Percentiles rank a stretch among this genome's conserved stretches.
phyloP scores from a whole-genome alignment of 1,140 invertebrate species.

The Heliconius melpomene region DNA sequence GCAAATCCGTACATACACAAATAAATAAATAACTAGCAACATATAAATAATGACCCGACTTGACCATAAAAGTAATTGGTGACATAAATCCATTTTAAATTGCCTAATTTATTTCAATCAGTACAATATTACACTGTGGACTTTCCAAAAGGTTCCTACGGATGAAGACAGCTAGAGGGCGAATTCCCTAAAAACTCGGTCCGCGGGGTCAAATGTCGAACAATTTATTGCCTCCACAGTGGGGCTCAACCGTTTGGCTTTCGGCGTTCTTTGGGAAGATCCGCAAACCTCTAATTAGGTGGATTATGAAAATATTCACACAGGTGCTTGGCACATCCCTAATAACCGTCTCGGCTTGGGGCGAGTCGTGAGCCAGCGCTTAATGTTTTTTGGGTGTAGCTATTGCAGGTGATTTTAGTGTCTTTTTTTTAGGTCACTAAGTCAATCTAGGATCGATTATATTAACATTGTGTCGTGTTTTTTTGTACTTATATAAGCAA shows the following conservation, averaged over 20 bases:
- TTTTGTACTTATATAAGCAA: not conserved
- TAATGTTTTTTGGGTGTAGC: slow-evolving; percentile 75
- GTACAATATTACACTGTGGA: slow-evolving; percentile 57
- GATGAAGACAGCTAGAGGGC: slow-evolving; percentile 68
- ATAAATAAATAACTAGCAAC: not conserved
- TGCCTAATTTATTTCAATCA: slow-evolving; percentile 17
- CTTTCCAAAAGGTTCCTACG: slow-evolving; percentile 58
- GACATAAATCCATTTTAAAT: not conserved
- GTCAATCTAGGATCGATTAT: slow-evolving; percentile 63
- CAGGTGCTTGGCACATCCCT: slow-evolving; percentile 76
- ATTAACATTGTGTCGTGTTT: not conserved
- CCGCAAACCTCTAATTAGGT: slow-evolving; percentile 79
- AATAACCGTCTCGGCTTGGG: slow-evolving; percentile 76
- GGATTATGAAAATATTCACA: slow-evolving; percentile 81
- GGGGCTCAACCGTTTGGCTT: slow-evolving; percentile 71
- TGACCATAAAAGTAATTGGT: not conserved
- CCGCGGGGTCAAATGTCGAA: slow-evolving; percentile 79
- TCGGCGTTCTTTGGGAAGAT: slow-evolving; percentile 73
- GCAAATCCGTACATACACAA: not conserved
- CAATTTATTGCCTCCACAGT: slow-evolving; percentile 79
- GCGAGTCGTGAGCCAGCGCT: slow-evolving; percentile 71
- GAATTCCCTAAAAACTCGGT: slow-evolving; percentile 73
- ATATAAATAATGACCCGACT: slow-evolving; percentile 3
- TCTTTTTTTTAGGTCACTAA: slow-evolving; percentile 57
- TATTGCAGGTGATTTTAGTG: slow-evolving; percentile 68